These are phyloP conservation scores for Botia almorhae DNA, from an alignment of 2,797 vertebrate species.

Conservation along the genomic window DNA sequence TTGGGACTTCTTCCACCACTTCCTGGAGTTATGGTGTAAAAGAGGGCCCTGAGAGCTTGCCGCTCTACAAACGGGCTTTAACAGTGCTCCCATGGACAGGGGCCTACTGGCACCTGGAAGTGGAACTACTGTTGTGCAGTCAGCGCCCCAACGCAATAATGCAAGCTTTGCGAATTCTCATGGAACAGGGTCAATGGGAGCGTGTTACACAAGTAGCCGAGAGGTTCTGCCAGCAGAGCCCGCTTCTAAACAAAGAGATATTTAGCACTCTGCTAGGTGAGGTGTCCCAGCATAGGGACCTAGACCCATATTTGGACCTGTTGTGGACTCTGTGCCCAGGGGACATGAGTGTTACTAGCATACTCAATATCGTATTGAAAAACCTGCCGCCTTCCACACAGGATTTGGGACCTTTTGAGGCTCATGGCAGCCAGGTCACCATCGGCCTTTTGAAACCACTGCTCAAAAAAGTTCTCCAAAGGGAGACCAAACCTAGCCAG, in stretches of 20 bases:
- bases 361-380: constrained; percentile 85
- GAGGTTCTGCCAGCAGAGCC: constrained; percentile 85
- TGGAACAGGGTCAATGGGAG: constrained; percentile 83
- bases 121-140: constrained; percentile 91
- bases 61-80: constrained; percentile 90
- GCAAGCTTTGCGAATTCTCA: constrained; percentile 88
- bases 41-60: constrained; percentile 78
- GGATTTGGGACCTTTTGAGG: constrained; percentile 68
- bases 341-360: constrained; percentile 84
- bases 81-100: constrained; percentile 74
- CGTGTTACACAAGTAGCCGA: constrained; percentile 84
- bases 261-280: constrained; percentile 87
- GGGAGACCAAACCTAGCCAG: constrained; percentile 75
- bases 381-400: constrained; percentile 75
- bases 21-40: constrained; percentile 83
- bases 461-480: constrained; percentile 84
- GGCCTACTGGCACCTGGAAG: constrained; percentile 79
- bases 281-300: constrained; percentile 85
- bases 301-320: constrained; percentile 87
- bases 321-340: constrained; percentile 90
- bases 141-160: constrained; percentile 91
- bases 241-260: constrained; percentile 92
- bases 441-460: constrained; percentile 89
- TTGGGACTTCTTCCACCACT: constrained; percentile 70
- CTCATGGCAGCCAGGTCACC: constrained; percentile 78